These are phyloP conservation scores for Leucosticte australis DNA, from an alignment of 2,113 vertebrate species.

Conservation along the genomic window DNA sequence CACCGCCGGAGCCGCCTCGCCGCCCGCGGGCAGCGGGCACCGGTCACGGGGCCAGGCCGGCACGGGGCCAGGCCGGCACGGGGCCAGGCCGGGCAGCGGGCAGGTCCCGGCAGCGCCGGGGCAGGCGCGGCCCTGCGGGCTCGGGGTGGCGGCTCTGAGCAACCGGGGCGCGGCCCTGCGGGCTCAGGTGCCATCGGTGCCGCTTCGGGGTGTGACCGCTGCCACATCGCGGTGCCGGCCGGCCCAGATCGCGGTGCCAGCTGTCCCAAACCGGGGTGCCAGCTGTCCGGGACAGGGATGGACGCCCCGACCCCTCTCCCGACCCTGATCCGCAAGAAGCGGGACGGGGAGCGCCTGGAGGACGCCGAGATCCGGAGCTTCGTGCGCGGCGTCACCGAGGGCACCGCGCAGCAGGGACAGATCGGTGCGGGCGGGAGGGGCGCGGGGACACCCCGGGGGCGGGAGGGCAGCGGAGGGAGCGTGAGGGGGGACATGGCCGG, in stretches of 20 bases:
- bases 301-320: background rate
- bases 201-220: background rate
- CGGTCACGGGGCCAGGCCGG: background rate
- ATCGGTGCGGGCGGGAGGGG: background rate
- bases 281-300: background rate
- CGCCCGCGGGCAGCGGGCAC: background rate
- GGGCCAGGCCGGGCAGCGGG: background rate
- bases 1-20: background rate
- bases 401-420: background rate
- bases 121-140: background rate
- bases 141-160: background rate
- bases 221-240: background rate
- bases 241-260: background rate
- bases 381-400: background rate
- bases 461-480: background rate
- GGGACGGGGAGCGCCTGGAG: background rate
- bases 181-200: background rate
- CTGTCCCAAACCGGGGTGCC: background rate
- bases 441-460: background rate
- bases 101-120: background rate
- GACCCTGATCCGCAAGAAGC: background rate
- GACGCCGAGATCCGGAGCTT: background rate
- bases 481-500: background rate
- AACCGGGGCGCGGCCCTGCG: background rate
- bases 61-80: background rate